Conservation (phyloP, 2,888 invertebrate genomes). For the Quadroppia sp. region DNA sequence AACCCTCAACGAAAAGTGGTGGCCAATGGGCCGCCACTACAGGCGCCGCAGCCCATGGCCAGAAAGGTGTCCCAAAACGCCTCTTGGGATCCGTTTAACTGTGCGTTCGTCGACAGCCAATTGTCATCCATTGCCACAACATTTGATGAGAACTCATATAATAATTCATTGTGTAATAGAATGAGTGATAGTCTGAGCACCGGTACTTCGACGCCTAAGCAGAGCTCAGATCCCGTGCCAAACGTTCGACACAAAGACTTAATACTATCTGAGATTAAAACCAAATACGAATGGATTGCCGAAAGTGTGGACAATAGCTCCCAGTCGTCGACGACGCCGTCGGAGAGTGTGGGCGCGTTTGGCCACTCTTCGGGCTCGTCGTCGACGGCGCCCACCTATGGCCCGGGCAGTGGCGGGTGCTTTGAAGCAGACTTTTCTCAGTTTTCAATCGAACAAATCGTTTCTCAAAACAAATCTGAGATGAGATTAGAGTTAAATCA, state of each 20-base stretch:
- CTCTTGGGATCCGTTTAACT: slow-evolving; percentile 29
- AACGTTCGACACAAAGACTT: not conserved
- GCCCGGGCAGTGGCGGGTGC: no score
- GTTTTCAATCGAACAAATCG: no score
- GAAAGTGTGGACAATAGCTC: not conserved
- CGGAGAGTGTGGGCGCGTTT: no score
- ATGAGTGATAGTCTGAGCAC: not conserved
- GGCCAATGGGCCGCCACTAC: not conserved
- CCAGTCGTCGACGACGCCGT: not conserved
- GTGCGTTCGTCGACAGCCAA: slow-evolving; percentile 18
- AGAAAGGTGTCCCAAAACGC: not conserved
- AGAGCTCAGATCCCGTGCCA: slow-evolving; percentile 6
- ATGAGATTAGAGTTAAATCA: not conserved
- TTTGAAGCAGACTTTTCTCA: not conserved
- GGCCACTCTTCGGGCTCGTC: no score
- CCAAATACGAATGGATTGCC: slow-evolving; percentile 12
- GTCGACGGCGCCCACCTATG: not conserved
- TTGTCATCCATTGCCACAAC: not conserved
- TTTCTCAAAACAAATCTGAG: not conserved
- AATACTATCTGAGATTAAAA: slow-evolving; percentile 1
- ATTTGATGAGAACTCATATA: not conserved
- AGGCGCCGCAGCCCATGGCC: slow-evolving; percentile 18
- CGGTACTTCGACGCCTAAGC: not conserved
- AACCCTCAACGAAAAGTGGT: slow-evolving; percentile 15
- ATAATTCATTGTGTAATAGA: not conserved